Conservation (phyloP, 2,888 invertebrate genomes). For the Buathra laborator region DNA sequence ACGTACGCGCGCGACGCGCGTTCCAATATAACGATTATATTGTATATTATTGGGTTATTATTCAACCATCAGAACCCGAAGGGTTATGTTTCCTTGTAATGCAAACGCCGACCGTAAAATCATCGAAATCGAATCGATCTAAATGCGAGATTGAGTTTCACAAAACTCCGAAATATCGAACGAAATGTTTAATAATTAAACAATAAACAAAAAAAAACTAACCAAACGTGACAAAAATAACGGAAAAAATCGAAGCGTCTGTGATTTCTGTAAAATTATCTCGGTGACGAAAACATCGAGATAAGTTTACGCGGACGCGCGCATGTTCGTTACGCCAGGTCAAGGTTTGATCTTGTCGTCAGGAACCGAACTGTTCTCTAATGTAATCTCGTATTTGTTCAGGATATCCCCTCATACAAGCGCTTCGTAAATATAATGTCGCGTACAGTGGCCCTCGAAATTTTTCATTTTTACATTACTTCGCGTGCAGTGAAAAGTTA, state of each 20-base stretch:
- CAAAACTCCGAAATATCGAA: not conserved
- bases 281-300: not conserved
- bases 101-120: constrained; percentile 30
- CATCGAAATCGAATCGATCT: constrained; percentile 5
- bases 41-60: not conserved
- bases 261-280: not conserved
- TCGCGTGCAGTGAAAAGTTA: not conserved
- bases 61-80: not conserved
- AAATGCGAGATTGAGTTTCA: not conserved
- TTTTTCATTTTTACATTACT: not conserved
- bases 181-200: too few relatives aligned
- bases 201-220: not conserved
- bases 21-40: constrained; percentile 5
- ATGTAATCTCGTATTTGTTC: not conserved
- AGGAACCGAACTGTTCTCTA: not conserved
- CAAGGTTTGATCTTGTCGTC: not conserved
- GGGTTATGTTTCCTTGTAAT: constrained; percentile 11
- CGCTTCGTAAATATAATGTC: not conserved
- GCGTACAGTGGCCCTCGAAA: not conserved
- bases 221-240: too few relatives aligned
- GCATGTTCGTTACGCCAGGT: not conserved
- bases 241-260: too few relatives aligned
- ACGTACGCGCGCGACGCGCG: constrained; percentile 38
- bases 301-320: not conserved
- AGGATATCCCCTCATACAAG: not conserved